Conservation (phyloP, 2,888 invertebrate species). For the Seira musarum region DNA sequence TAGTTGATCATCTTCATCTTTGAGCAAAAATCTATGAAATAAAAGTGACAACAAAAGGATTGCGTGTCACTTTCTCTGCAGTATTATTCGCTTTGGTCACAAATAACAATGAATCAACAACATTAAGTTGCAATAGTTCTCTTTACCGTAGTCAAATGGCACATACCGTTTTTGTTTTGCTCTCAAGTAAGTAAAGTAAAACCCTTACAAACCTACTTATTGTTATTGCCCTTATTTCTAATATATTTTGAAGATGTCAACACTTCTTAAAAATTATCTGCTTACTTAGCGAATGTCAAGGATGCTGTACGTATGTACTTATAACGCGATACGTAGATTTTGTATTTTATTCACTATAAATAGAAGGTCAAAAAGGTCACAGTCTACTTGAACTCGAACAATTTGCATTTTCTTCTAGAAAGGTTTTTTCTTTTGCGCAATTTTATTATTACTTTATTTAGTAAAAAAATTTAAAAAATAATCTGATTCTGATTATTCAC, state of each 20-base stretch:
- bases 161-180: slow-evolving; percentile 53
- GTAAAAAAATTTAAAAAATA: slow-evolving; percentile 14
- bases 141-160: slow-evolving; percentile 39
- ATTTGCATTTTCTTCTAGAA: too few species aligned
- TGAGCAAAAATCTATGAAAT: slow-evolving; percentile 38
- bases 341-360: background rate
- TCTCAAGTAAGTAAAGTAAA: background rate
- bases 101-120: slow-evolving; percentile 46
- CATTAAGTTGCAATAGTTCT: slow-evolving; percentile 33
- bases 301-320: too few species aligned
- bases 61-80: background rate
- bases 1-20: background rate
- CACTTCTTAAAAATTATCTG: too few species aligned
- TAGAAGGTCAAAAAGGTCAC: slow-evolving; percentile 59
- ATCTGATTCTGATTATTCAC: slow-evolving; percentile 20
- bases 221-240: background rate
- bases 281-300: too few species aligned
- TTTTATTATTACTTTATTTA: background rate
- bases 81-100: slow-evolving; percentile 40
- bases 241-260: background rate
- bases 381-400: slow-evolving; percentile 46
- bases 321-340: background rate
- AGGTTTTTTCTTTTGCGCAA: background rate
- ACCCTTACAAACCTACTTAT: too few species aligned
- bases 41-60: slow-evolving; percentile 15